phyloP scores from a whole-genome alignment of 2,797 vertebrate genomes.

The Lutjanus argentimaculatus region DNA sequence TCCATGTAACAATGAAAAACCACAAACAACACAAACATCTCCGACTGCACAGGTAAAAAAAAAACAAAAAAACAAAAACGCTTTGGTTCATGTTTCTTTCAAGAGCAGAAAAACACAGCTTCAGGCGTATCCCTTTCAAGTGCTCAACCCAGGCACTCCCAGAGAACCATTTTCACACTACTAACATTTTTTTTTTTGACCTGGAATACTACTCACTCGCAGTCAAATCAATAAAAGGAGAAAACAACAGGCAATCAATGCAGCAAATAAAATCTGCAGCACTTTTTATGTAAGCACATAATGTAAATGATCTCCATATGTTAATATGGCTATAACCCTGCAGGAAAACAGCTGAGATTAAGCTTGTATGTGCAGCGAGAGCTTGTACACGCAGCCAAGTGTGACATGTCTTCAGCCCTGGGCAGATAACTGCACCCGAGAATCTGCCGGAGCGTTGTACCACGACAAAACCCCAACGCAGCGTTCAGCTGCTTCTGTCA shows the following conservation, averaged over 20 bases:
- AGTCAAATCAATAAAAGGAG: conserved; percentile 57
- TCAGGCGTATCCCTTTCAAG: conserved; percentile 69
- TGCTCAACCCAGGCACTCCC: conserved; percentile 51
- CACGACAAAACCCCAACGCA: conserved; percentile 21
- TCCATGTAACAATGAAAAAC: conserved; percentile 43
- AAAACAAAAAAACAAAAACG: conserved; percentile 36
- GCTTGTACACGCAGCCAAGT: conserved; percentile 62
- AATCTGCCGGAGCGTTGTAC: conserved; percentile 45
- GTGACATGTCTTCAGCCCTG: conserved; percentile 66
- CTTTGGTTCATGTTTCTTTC: conserved; percentile 65
- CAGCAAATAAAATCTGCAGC: conserved; percentile 26
- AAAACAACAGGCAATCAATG: conserved; percentile 53
- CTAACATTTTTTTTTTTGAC: conserved; percentile 49
- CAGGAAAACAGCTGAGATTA: conserved; percentile 60
- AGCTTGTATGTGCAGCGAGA: conserved; percentile 33
- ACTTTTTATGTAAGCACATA: conserved; percentile 34
- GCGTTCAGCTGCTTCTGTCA: conserved; percentile 27
- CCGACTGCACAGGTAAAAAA: conserved; percentile 44
- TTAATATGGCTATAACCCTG: conserved; percentile 57
- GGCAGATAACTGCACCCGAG: conserved; percentile 57
- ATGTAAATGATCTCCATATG: conserved; percentile 61
- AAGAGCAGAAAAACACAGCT: conserved; percentile 71
- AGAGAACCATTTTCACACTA: conserved; percentile 48
- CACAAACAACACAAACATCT: conserved; percentile 60
- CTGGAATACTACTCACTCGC: conserved; percentile 33